Conservation (phyloP, 2,113 vertebrate genomes). For the Erythrolamprus reginae region DNA sequence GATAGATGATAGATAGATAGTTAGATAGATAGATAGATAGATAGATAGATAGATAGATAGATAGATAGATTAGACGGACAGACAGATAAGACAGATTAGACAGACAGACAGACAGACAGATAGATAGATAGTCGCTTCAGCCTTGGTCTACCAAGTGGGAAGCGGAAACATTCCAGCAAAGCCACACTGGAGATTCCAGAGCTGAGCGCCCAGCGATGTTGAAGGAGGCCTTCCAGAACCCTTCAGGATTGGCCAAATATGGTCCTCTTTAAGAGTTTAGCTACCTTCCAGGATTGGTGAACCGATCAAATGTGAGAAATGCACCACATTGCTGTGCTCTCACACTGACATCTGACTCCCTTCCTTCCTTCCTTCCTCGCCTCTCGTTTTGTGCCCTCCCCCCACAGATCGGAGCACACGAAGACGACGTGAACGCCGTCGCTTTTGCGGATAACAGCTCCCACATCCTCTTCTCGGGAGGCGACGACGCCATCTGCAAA, state of each 20-base stretch:
- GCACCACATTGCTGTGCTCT: background rate
- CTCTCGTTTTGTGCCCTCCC: background rate
- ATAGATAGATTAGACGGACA: too few relatives aligned
- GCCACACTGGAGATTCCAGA: background rate
- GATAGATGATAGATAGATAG: too few relatives aligned
- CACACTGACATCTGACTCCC: too few relatives aligned
- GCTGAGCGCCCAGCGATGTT: background rate
- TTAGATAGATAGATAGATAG: too few relatives aligned
- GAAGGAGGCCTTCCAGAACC: background rate
- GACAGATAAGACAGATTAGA: too few relatives aligned
- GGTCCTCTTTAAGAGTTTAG: background rate
- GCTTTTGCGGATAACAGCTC: slow-evolving; percentile 87
- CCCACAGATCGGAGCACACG: slow-evolving; percentile 83
- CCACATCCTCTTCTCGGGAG: slow-evolving; percentile 88
- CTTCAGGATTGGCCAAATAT: background rate
- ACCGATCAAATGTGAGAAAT: background rate
- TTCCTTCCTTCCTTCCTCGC: background rate
- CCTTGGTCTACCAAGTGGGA: too few relatives aligned
- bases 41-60: too few relatives aligned
- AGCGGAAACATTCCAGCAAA: background rate
- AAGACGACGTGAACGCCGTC: slow-evolving; percentile 89
- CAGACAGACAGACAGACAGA: too few relatives aligned
- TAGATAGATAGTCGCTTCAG: too few relatives aligned
- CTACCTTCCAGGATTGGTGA: rapidly evolving
- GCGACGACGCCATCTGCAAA: slow-evolving; percentile 89